phyloP scores from a whole-genome alignment of 2,888 invertebrate species.

The Habrosyne pyritoides region DNA sequence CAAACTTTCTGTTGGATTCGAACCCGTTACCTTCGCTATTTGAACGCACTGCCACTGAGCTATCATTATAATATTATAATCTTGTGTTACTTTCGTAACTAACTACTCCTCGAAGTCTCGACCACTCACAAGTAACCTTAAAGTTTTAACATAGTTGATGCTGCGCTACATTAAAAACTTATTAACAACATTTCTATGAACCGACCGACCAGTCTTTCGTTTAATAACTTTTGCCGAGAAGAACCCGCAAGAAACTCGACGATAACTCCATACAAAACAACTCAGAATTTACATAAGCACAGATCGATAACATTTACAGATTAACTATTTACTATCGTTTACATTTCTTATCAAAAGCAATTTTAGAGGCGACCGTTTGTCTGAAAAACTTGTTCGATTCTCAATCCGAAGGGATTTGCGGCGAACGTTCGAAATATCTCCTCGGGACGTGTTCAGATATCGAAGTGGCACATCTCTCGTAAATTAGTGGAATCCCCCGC shows the following conservation, averaged over 20 bases:
- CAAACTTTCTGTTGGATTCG: too few species aligned
- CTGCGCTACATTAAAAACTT: too few species aligned
- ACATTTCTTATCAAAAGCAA: not conserved
- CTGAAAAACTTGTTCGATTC: conserved; percentile 1
- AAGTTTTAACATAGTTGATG: too few species aligned
- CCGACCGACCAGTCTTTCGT: too few species aligned
- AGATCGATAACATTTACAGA: not conserved
- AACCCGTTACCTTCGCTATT: too few species aligned
- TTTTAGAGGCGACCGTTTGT: not conserved
- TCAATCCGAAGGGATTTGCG: not conserved
- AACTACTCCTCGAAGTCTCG: too few species aligned
- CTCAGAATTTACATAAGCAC: not conserved
- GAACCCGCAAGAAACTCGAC: not conserved
- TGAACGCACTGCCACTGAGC: too few species aligned
- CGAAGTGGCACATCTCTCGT: conserved; percentile 28
- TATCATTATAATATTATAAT: too few species aligned
- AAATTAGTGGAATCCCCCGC: conserved; percentile 52
- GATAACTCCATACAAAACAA: not conserved
- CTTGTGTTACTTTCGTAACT: too few species aligned
- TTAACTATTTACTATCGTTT: not conserved
- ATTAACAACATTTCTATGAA: too few species aligned
- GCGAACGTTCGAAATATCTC: not conserved
- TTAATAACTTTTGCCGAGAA: too few species aligned
- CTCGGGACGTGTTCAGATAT: not conserved
- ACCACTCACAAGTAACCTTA: too few species aligned